Evolutionary conservation across 2,113 vertebrate genomes (phyloP).

Genomic region (Rhegmatorhina hoffmannsi): DNA sequence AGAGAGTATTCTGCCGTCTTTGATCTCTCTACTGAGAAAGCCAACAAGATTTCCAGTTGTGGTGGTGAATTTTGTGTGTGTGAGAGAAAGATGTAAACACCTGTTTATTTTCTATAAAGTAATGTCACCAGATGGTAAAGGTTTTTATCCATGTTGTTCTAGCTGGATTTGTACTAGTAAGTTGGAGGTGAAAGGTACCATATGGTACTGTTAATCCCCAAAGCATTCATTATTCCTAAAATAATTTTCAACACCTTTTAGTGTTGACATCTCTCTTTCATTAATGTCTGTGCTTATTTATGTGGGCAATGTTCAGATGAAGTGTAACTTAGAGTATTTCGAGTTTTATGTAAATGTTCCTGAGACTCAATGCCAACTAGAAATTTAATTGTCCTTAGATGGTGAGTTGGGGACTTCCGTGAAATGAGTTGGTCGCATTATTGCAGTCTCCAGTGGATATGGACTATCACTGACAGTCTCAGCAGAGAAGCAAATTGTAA

Average conservation of each 20-base stretch:
- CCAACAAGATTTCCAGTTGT: background rate
- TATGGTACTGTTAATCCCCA: constrained; percentile 53
- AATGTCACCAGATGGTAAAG: constrained; percentile 49
- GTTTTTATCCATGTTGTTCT: constrained; percentile 29
- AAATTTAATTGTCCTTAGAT: background rate
- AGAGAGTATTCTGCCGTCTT: background rate
- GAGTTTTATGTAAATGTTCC: background rate
- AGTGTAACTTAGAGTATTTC: background rate
- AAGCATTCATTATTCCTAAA: constrained; percentile 28
- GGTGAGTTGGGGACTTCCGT: background rate
- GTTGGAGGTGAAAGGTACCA: constrained; percentile 57
- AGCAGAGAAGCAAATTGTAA: background rate
- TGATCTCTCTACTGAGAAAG: background rate
- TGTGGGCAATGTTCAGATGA: background rate
- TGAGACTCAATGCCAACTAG: background rate
- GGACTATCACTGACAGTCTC: background rate
- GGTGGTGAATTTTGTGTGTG: background rate
- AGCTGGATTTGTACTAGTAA: constrained; percentile 60
- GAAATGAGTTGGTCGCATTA: background rate
- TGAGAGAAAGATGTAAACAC: background rate
- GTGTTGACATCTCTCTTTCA: background rate
- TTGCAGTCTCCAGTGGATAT: background rate
- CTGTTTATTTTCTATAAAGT: constrained; percentile 23
- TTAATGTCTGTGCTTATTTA: background rate
- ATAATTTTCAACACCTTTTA: constrained; percentile 41